Evolutionary conservation across 2,888 invertebrate genomes (phyloP).

Genomic region (Tiliacea aurago): DNA sequence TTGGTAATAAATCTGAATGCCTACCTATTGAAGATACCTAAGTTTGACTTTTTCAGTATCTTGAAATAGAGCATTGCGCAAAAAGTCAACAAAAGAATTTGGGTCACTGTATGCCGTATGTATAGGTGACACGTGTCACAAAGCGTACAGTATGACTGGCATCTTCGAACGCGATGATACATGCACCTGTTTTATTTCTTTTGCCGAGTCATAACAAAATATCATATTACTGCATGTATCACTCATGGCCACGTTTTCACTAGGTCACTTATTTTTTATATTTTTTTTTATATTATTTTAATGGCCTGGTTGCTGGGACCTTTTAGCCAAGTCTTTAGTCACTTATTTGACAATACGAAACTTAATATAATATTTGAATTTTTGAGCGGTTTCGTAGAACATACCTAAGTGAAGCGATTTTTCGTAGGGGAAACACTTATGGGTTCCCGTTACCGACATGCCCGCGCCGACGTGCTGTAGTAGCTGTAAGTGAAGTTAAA

Average conservation of each 20-base stretch:
- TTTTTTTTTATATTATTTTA: too few species aligned
- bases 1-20: not conserved
- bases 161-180: slow-evolving; percentile 6
- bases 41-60: not conserved
- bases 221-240: too few species aligned
- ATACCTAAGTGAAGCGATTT: too few species aligned
- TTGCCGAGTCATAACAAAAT: slow-evolving; percentile 11
- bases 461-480: too few species aligned
- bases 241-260: not conserved
- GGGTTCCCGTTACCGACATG: too few species aligned
- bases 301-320: too few species aligned
- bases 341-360: not conserved
- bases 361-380: too few species aligned
- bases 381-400: too few species aligned
- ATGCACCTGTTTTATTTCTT: slow-evolving; percentile 20
- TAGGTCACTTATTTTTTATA: not conserved
- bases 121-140: not conserved
- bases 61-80: slow-evolving; percentile 7
- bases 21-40: not conserved
- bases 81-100: slow-evolving; percentile 6
- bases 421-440: too few species aligned
- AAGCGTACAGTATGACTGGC: slow-evolving; percentile 8
- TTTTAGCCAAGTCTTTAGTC: too few species aligned
- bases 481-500: too few species aligned
- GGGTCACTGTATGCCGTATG: slow-evolving; percentile 14